Conservation (phyloP, 2,113 vertebrate species). For the Candoia aspera region DNA sequence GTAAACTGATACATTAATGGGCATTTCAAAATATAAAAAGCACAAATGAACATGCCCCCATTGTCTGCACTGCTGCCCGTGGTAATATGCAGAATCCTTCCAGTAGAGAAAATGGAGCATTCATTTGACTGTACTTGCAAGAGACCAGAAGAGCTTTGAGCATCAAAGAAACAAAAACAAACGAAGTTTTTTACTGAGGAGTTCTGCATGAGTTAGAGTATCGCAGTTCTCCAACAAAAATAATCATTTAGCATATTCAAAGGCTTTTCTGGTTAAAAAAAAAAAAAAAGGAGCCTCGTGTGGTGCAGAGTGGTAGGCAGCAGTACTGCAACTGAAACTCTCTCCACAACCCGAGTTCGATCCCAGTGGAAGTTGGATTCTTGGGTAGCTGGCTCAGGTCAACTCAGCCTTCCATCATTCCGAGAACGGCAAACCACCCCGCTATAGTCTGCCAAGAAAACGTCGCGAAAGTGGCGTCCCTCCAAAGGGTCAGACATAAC, state of each 20-base stretch:
- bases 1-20: neutral
- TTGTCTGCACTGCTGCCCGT: neutral
- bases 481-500: too few relatives aligned
- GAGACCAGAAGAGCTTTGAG: neutral
- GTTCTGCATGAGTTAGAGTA: neutral
- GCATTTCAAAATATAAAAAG: neutral
- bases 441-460: too few relatives aligned
- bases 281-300: too few relatives aligned
- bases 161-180: neutral
- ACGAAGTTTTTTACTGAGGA: neutral
- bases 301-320: too few relatives aligned
- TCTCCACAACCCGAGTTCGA: too few relatives aligned
- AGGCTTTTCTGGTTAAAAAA: too few relatives aligned
- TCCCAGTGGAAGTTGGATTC: too few relatives aligned
- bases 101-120: neutral
- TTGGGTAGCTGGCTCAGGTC: too few relatives aligned
- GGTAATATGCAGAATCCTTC: neutral
- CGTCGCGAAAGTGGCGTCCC: too few relatives aligned
- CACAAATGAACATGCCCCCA: neutral
- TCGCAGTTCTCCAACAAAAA: neutral
- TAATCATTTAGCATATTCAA: neutral
- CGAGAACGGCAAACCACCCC: too few relatives aligned
- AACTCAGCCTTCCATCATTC: too few relatives aligned
- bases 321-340: too few relatives aligned
- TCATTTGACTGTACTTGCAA: neutral